Base-by-base conservation (phyloP, 1,140 invertebrate species). In the Procambarus virginalis region DNA sequence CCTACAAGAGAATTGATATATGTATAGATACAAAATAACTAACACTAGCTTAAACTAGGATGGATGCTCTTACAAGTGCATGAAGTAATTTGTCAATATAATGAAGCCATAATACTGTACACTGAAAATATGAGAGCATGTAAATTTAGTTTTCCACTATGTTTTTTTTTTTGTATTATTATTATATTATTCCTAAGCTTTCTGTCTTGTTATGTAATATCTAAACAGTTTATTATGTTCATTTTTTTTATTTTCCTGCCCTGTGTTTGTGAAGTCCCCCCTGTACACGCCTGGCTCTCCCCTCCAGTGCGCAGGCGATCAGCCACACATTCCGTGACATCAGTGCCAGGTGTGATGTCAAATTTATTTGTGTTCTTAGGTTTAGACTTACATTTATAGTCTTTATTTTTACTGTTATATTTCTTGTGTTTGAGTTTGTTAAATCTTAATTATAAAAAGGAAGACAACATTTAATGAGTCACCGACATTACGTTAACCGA, bases 211-310 rank as follows among this genome's bases (percentile, higher is more conserved):
- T 49, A n/a, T 49, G 22, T n/a, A 20, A 48, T 68, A 10, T 83
- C 64, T 68, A 34, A 83, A 45, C 64, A 20, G 81, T 83, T 70
- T 70, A 64, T 83, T 83, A 83, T 70, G 64, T 83, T 70, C 48
- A n/a, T 55, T 80, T 80, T 80, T 68, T 20, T 9, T 49, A 9
- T 81, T 81, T 68, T 77, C 14, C 22, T 55, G 22, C 70, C 17
- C 55, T 84, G 68, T 83, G 81, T 68, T 73, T 80, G 86, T 88
- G 86, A 60, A 88, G 86, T 88, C 64, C 86, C 86, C 1, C 86
- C 86, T 49, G 78, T 64, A 34, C 78, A 73, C 51, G 86, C 86
- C 79, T 88, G 86, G 86, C 78, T 88, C 77, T 88, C 86, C 10
- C 86, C 86, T 60, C 79, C 79, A 46, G 60, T 70, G 46, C 86